phyloP scores from a whole-genome alignment of 2,797 vertebrate species.

The Sitta carolinensis region DNA sequence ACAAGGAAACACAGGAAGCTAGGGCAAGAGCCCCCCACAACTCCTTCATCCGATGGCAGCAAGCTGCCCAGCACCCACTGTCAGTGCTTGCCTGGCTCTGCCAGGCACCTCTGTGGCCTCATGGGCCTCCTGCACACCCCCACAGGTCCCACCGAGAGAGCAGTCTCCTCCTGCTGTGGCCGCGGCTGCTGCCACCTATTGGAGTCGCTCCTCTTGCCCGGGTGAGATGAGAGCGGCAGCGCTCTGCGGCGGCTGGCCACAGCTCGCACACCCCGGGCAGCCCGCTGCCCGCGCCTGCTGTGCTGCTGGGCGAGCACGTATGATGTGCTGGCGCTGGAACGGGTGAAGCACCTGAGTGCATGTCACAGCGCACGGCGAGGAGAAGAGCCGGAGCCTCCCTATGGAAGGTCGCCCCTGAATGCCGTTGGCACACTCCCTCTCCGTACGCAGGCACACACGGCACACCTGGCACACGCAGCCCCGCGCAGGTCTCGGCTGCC shows the following conservation, averaged over 20 bases:
- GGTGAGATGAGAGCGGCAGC: background rate
- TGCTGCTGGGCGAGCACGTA: background rate
- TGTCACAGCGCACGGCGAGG: background rate
- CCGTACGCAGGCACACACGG: rapidly evolving
- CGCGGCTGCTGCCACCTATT: conserved; percentile 48
- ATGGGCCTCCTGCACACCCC: rapidly evolving
- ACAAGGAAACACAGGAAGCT: background rate
- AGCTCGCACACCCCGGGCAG: rapidly evolving
- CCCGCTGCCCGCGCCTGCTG: background rate
- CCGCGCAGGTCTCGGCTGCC: background rate
- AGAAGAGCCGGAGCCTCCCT: background rate
- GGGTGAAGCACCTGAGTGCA: rapidly evolving
- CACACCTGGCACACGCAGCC: background rate
- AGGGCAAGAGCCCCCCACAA: background rate
- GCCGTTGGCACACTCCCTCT: background rate
- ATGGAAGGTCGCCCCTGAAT: rapidly evolving
- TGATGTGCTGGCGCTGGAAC: background rate
- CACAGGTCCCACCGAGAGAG: background rate
- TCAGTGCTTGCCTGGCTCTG: background rate
- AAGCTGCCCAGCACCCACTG: background rate
- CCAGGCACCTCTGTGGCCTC: background rate
- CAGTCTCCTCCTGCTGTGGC: background rate
- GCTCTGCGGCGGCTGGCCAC: background rate
- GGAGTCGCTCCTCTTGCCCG: background rate
- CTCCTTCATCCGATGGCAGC: background rate